These are phyloP conservation scores for Spongilla lacustris DNA, from an alignment of 37 sponge, comb jelly and placozoan species.

Conservation along the genomic window DNA sequence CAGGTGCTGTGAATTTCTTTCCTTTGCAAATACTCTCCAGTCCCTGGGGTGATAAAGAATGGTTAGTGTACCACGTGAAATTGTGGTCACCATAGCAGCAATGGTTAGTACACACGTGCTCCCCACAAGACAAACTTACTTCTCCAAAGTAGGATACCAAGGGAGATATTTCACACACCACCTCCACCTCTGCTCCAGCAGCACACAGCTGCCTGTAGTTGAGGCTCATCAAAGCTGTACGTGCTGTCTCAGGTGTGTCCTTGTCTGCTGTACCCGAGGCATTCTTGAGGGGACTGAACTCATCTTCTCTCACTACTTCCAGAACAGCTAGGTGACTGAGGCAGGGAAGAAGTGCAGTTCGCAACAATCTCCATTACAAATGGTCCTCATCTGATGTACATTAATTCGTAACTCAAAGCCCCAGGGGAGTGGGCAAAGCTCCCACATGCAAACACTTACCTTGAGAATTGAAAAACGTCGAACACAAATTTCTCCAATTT, in stretches of 20 bases:
- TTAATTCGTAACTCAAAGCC: too few relatives aligned
- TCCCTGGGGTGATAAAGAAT: conserved; percentile 8
- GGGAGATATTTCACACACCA: conserved; percentile 89
- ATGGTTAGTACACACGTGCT: neutral
- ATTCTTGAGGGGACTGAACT: conserved; percentile 97
- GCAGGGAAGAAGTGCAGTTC: neutral
- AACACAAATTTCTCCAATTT: conserved; percentile 99
- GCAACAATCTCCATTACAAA: too few relatives aligned
- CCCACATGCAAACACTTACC: conserved; percentile 48
- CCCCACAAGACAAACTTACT: conserved; percentile 40
- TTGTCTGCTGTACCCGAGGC: conserved; percentile 82
- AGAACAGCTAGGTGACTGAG: conserved; percentile 83
- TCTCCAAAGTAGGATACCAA: conserved; percentile 89
- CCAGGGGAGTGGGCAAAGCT: neutral
- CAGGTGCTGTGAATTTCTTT: conserved; percentile 31
- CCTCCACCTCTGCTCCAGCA: conserved; percentile 20
- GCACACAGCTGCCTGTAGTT: conserved; percentile 75
- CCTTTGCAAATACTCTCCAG: conserved; percentile 38
- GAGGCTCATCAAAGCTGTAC: conserved; percentile 76
- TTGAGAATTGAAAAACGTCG: conserved; percentile 96
- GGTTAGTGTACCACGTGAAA: neutral
- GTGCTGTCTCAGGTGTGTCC: conserved; percentile 86
- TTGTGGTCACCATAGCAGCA: too few relatives aligned
- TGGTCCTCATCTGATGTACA: too few relatives aligned
- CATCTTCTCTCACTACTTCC: conserved; percentile 91